These are phyloP conservation scores for Caenorhabditis parvicauda DNA, from an alignment of 2,888 invertebrate genomes.

Conservation along the genomic window DNA sequence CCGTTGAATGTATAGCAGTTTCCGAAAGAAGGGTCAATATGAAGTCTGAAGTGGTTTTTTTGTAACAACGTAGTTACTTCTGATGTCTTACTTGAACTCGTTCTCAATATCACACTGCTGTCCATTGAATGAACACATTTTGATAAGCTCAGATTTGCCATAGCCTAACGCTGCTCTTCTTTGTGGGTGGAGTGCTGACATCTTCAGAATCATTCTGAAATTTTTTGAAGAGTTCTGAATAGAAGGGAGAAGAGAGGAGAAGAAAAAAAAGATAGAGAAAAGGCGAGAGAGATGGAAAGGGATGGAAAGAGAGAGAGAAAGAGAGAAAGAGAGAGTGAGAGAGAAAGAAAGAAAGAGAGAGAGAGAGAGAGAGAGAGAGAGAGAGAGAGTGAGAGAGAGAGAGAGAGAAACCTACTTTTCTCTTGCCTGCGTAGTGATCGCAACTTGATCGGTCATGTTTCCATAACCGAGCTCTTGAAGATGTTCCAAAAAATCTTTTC, in stretches of 20 bases:
- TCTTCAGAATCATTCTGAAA: slow-evolving; percentile 53
- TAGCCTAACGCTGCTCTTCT: slow-evolving; percentile 38
- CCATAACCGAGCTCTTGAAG: slow-evolving; percentile 55
- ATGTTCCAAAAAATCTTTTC: slow-evolving; percentile 56
- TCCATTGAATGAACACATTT: slow-evolving; percentile 61
- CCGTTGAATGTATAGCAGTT: slow-evolving; percentile 61
- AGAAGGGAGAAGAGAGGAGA: no score
- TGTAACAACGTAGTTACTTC: background rate
- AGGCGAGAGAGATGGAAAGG: no score
- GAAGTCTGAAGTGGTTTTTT: slow-evolving; percentile 37
- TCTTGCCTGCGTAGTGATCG: slow-evolving; percentile 59
- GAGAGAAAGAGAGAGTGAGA: no score
- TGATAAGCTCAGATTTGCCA: slow-evolving; percentile 37
- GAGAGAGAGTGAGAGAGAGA: background rate
- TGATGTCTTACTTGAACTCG: slow-evolving; percentile 41
- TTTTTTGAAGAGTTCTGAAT: background rate
- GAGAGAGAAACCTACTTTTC: slow-evolving; percentile 52
- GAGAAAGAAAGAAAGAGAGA: no score
- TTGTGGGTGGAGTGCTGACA: slow-evolving; percentile 48
- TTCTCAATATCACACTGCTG: slow-evolving; percentile 55
- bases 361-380: no score
- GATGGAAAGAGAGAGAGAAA: no score
- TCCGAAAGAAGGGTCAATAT: slow-evolving; percentile 58
- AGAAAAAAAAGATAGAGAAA: no score
- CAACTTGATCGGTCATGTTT: slow-evolving; percentile 60